phyloP scores from a whole-genome alignment of 2,888 invertebrate genomes.

The Cyclophora punctaria region DNA sequence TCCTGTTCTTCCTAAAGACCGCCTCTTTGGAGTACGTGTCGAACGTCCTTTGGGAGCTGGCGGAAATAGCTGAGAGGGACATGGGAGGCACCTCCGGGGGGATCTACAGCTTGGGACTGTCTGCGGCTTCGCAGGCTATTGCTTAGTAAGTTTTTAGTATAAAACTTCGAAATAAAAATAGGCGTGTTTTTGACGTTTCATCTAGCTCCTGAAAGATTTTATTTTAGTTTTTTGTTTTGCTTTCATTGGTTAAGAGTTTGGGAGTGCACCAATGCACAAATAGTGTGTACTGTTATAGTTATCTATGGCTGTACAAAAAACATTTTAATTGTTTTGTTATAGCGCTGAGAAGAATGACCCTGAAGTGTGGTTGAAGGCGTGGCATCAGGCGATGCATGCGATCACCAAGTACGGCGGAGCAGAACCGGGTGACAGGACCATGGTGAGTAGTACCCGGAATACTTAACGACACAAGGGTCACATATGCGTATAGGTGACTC shows the following conservation, averaged over 20 bases:
- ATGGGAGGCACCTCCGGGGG: slow-evolving; percentile 90
- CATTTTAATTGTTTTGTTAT: slow-evolving; percentile 8
- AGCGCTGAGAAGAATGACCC: slow-evolving; percentile 36
- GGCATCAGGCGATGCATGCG: slow-evolving; percentile 72
- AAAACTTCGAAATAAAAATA: too few relatives aligned
- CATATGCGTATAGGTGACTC: too few relatives aligned
- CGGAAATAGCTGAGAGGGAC: slow-evolving; percentile 78
- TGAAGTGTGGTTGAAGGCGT: slow-evolving; percentile 70
- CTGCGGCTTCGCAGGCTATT: slow-evolving; percentile 75
- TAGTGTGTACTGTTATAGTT: too few relatives aligned
- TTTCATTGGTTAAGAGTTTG: too few relatives aligned
- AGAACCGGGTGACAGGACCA: slow-evolving; percentile 82
- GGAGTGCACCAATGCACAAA: too few relatives aligned
- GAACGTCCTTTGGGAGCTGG: slow-evolving; percentile 62
- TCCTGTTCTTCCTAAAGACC: slow-evolving; percentile 39
- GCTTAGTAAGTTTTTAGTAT: slow-evolving; percentile 29
- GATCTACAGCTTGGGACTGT: slow-evolving; percentile 84
- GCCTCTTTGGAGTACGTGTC: slow-evolving; percentile 51
- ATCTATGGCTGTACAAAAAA: too few relatives aligned
- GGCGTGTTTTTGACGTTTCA: too few relatives aligned
- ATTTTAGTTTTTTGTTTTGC: too few relatives aligned
- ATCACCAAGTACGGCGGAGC: slow-evolving; percentile 83
- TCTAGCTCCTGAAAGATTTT: too few relatives aligned
- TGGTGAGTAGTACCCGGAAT: slow-evolving; percentile 63
- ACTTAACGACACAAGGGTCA: too few relatives aligned